These are phyloP conservation scores for Chaenogobius annularis DNA, from an alignment of 2,113 vertebrate species.

Conservation along the genomic window DNA sequence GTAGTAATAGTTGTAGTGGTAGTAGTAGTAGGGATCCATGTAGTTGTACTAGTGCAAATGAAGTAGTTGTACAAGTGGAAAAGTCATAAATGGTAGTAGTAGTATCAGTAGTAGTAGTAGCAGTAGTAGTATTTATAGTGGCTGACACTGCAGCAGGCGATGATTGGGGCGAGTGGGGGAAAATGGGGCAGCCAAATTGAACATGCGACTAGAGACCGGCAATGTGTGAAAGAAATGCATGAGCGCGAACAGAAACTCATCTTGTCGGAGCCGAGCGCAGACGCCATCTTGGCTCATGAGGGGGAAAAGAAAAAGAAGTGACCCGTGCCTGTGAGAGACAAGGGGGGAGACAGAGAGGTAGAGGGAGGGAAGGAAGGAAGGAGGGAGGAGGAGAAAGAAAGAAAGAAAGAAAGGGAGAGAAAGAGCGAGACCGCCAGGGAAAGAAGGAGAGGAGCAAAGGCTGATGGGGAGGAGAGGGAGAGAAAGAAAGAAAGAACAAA, in stretches of 20 bases:
- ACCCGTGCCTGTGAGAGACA: neutral
- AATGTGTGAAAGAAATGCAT: neutral
- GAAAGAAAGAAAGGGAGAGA: neutral
- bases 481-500: neutral
- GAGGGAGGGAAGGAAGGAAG: neutral
- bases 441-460: neutral
- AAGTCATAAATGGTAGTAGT: neutral
- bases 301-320: constrained; percentile 20
- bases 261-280: neutral
- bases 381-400: neutral
- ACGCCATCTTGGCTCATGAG: neutral
- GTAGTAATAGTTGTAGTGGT: no score
- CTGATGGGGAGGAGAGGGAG: neutral
- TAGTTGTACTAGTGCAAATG: no score
- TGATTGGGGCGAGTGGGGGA: constrained; percentile 50
- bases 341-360: neutral
- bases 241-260: neutral
- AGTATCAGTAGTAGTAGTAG: neutral
- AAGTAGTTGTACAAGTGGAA: no score
- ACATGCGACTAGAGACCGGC: neutral
- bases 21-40: no score
- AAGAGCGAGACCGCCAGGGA: no score
- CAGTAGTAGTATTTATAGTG: neutral
- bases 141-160: constrained; percentile 41
- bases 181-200: constrained; percentile 38